Evolutionary conservation across 2,797 vertebrate genomes (phyloP), one percentile per base, ranked within the genome.

Genomic region (Phrynocephalus vlangalii): DNA sequence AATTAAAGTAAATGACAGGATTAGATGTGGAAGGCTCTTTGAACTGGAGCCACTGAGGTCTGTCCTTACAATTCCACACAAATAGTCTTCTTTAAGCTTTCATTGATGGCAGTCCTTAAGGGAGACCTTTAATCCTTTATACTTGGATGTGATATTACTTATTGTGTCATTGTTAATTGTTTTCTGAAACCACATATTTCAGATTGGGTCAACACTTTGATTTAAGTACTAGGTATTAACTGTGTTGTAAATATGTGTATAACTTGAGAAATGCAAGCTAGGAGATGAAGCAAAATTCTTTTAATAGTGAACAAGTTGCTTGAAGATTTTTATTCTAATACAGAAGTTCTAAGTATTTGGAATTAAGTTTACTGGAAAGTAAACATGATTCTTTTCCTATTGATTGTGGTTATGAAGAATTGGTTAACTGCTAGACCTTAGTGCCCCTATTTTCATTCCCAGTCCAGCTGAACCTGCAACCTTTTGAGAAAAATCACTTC

Each of bases 401-500:
- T 67, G 44, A 52, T 76, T 44, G 13, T 68, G 30, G 26, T 81
- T 38, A n/a, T 18, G 44, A 81, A 85, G 4, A 56, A 18, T 24
- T 30, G 77, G 20, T 16, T 67, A 70, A 70, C 71, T 11, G 87
- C 90, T 91, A 89, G 93, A 91, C 50, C 0, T 16, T 50, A 48
- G 28, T 60, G 66, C 71, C 33, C 13, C 11, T 8, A 18, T 60
- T 85, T 63, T 56, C 48, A 9, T 7, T 24, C 50, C 24, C 63
- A 77, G 3, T 28, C 18, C 48, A 22, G 79, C 60, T 85, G 83
- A 85, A 85, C 72, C 48, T 24, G 44, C 56, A 90, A 92, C 84
- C 92, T 91, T 87, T 89, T 89, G 87, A 88, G 91, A 92, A 95
- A 63, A 94, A 96, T 94, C 89, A 89, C 85, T 95, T 95, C 95